phyloP scores from a whole-genome alignment of 2,797 vertebrate genomes.

The Trichosurus vulpecula region DNA sequence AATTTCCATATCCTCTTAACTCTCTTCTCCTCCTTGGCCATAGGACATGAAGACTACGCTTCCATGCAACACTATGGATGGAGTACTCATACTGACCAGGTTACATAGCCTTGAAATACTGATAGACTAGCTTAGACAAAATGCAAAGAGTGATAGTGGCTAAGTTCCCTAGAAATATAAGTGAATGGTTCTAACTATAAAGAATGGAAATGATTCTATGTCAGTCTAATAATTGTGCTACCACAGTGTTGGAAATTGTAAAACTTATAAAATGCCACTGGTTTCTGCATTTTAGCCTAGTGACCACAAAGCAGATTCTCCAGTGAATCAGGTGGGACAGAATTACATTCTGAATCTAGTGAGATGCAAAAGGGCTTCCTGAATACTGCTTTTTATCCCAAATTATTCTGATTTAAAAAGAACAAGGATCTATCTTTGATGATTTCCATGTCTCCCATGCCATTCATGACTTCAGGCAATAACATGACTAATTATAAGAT shows the following conservation, averaged over 20 bases:
- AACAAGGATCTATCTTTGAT: not conserved
- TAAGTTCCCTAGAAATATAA: conserved; percentile 57
- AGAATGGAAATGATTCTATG: conserved; percentile 38
- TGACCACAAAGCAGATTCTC: conserved; percentile 2
- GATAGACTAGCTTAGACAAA: not conserved
- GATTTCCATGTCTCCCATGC: not conserved
- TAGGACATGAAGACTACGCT: not conserved
- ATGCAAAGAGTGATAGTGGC: not conserved
- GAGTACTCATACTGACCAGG: not conserved
- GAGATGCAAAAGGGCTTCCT: not conserved
- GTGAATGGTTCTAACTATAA: conserved; percentile 27
- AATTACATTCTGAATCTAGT: conserved; percentile 1
- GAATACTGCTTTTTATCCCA: not conserved
- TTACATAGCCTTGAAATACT: not conserved
- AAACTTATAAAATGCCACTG: conserved; percentile 39
- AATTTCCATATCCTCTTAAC: not conserved
- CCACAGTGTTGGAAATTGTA: conserved; percentile 50
- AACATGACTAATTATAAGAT: not conserved
- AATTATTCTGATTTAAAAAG: conserved; percentile 11
- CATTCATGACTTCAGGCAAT: not conserved
- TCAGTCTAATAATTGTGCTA: conserved; percentile 51
- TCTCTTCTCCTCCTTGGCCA: not conserved
- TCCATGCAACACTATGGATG: not conserved
- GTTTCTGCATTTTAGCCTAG: not conserved
- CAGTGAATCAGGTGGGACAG: conserved; percentile 9